Base-by-base conservation (phyloP, 2,888 invertebrate genomes). In the Chrysotoxum bicinctum region DNA sequence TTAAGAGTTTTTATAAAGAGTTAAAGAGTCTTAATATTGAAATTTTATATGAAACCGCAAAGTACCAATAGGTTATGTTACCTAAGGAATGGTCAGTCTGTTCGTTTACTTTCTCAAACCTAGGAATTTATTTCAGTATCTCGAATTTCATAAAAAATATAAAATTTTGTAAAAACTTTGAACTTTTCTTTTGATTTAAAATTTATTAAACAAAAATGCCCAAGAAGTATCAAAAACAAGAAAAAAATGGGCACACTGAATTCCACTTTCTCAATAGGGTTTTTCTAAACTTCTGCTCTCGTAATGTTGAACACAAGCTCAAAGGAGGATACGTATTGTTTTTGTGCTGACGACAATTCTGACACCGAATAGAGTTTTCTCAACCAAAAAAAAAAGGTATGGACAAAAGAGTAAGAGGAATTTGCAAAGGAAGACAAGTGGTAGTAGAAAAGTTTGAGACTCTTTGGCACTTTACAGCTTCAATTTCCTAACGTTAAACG, bases 401-500 rank as follows among this genome's bases (percentile, higher is more conserved):
- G 60, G 60, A 60, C 62, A 69, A 72, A 73, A 50, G 40, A 58
- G 54, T 30, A 50, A 45, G 14, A 64, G 19, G n/a, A 50, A 50
- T 16, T 43, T 19, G 48, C n/a, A 32, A 21, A 68, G 69, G 60
- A 52, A 43, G 69, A 60, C 66, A 66, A 84, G 54, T 80, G 69
- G 52, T 35, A 72, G 76, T 85, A 62, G 81, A 85, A 85, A 85
- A 76, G 76, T 64, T 85, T 85, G 77, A 81, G 85, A 85, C 69
- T 68, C 73, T 85, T 85, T 85, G 75, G 69, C 85, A 85, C 85
- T 85, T 85, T 85, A 85, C 81, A 81, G 76, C 85, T 81, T 85
- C 77, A 81, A 68, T 80, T 85, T 81, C 23, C 40, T 54, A 62
- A 77, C 81, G 64, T 85, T 85, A 81, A 85, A 80, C 50, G 85